Conservation (phyloP, 2,888 invertebrate species). For the Horisme vitalbata region DNA sequence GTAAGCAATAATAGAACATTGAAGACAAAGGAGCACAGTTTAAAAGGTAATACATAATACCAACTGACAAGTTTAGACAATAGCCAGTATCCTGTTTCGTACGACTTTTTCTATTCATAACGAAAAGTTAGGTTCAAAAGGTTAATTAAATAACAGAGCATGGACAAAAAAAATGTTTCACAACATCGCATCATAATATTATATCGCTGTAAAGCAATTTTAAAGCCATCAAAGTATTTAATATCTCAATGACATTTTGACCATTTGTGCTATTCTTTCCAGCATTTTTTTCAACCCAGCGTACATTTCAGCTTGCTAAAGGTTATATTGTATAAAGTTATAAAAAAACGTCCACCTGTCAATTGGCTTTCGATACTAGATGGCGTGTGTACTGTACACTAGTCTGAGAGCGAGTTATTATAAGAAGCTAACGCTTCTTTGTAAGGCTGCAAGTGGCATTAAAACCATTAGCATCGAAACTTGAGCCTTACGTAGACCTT, state of each 20-base stretch:
- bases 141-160: slow-evolving; percentile 21
- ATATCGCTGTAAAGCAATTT: slow-evolving; percentile 17
- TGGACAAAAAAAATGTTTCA: no score
- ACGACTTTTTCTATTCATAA: slow-evolving; percentile 4
- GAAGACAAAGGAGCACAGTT: background rate
- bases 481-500: slow-evolving; percentile 32
- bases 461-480: slow-evolving; percentile 17
- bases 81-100: background rate
- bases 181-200: slow-evolving; percentile 23
- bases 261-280: slow-evolving; percentile 25
- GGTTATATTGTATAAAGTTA: slow-evolving; percentile 43
- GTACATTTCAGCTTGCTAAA: slow-evolving; percentile 39
- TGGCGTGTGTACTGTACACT: slow-evolving; percentile 28
- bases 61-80: slow-evolving; percentile 10
- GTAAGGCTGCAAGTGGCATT: slow-evolving; percentile 40
- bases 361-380: slow-evolving; percentile 40
- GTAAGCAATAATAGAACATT: slow-evolving; percentile 2
- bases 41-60: slow-evolving; percentile 7
- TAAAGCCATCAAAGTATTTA: slow-evolving; percentile 18
- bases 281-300: slow-evolving; percentile 15
- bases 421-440: slow-evolving; percentile 29
- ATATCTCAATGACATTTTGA: slow-evolving; percentile 28
- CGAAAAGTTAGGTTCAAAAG: slow-evolving; percentile 14
- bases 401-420: slow-evolving; percentile 28
- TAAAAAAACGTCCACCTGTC: slow-evolving; percentile 46